These are phyloP conservation scores for Charaxes varanes DNA, from an alignment of 1,140 invertebrate genomes.

Conservation along the genomic window DNA sequence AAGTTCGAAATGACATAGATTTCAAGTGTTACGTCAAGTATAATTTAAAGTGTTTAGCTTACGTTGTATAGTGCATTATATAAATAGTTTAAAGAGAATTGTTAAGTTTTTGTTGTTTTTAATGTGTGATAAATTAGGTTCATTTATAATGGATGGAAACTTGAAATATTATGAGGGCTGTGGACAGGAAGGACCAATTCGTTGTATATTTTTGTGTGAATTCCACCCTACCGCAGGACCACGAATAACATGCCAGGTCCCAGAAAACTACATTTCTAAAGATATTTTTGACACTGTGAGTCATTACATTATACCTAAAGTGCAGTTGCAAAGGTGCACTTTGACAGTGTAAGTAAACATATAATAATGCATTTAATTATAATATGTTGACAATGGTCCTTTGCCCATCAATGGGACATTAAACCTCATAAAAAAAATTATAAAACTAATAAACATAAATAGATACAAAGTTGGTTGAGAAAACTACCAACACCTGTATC, in stretches of 20 bases:
- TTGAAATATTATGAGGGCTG: slow-evolving; percentile 73
- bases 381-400: too few species aligned
- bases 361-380: too few species aligned
- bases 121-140: slow-evolving; percentile 3
- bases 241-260: slow-evolving; percentile 88
- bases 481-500: too few species aligned
- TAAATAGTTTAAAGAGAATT: too few species aligned
- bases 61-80: too few species aligned
- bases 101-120: background rate
- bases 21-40: too few species aligned
- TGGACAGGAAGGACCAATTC: slow-evolving; percentile 80
- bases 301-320: slow-evolving; percentile 95
- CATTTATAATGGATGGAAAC: slow-evolving; percentile 56
- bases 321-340: slow-evolving; percentile 89
- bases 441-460: too few species aligned
- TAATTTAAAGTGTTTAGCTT: too few species aligned
- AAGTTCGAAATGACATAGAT: too few species aligned
- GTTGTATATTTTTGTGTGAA: slow-evolving; percentile 89
- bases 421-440: too few species aligned
- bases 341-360: slow-evolving; percentile 92
- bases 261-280: slow-evolving; percentile 89
- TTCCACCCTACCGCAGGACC: slow-evolving; percentile 89
- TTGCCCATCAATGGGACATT: too few species aligned
- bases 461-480: too few species aligned
- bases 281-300: slow-evolving; percentile 93